Evolutionary conservation across 2,888 invertebrate species (phyloP), one percentile per base, ranked within the genome.

Genomic region (Eucera pruinosa): DNA sequence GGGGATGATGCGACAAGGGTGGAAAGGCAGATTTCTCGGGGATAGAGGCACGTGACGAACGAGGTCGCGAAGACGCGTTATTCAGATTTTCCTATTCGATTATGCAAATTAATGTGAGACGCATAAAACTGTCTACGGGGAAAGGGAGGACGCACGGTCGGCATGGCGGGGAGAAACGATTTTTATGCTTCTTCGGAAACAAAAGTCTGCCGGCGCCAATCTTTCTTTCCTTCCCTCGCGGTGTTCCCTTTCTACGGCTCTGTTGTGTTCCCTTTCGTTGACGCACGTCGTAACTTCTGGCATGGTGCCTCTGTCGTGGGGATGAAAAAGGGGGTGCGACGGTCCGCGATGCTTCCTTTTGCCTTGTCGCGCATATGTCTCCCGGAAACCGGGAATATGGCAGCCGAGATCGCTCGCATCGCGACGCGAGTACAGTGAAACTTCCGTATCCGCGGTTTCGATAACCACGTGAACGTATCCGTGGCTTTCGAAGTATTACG

Each of bases 21-120:
- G 39, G 45, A 54, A 71, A 36, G 23, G 48, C 39, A 62, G 41
- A 50, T 58, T 20, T 39, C 47, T 55, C 23, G 43, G 55, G 65
- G 71, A 30, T 55, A 43, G 30, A 15, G 41, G 64, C 41, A n/a
- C 61, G 76, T 67, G 75, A 85, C 72, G 69, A 66, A 74, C 77
- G 80, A 80, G 60, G 64, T 80, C 72, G 66, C 65, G 71, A 43
- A 61, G 80, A 74, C 87, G 83, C 85, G 86, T 88, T 91, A 90
- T 91, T 90, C 90, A 90, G 86, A 91, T 91, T 91, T 88, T 39
- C 88, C 91, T 90, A 91, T 91, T 90, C 90, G 91, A 91, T 91
- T 91, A 91, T 91, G 91, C 89, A 91, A 91, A 91, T 91, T 91
- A 91, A 91, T 88, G 89, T 90, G 88, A 89, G 87, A 87, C 85